These are phyloP conservation scores for Forbesichthys agassizii DNA, from an alignment of 2,113 vertebrate species.

Conservation along the genomic window DNA sequence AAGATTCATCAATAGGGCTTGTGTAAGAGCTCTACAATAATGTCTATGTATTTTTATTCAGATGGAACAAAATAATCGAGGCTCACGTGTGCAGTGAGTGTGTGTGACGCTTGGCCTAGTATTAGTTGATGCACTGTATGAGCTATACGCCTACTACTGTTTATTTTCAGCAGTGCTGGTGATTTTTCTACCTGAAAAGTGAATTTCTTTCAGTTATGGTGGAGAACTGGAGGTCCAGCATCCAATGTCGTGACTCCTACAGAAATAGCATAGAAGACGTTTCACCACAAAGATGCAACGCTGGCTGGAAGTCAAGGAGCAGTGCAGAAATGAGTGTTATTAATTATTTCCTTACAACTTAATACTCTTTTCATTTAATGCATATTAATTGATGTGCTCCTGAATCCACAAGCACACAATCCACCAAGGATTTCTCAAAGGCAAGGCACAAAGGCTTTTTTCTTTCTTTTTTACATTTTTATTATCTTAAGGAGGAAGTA, in stretches of 20 bases:
- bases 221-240: slow-evolving; percentile 20
- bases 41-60: slow-evolving; percentile 47
- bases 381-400: slow-evolving; percentile 74
- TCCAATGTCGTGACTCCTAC: no score
- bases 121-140: no score
- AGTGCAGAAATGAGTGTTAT: slow-evolving; percentile 64
- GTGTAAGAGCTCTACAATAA: slow-evolving; percentile 55
- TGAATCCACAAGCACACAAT: slow-evolving; percentile 63
- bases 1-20: slow-evolving; percentile 45
- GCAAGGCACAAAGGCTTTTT: slow-evolving; percentile 68
- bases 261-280: neutral
- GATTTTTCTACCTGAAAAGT: neutral
- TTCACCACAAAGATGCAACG: slow-evolving; percentile 35
- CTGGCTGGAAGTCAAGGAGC: slow-evolving; percentile 27
- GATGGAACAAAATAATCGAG: slow-evolving; percentile 17
- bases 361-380: slow-evolving; percentile 73
- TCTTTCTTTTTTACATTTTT: slow-evolving; percentile 21
- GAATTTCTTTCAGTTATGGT: neutral
- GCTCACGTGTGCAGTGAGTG: slow-evolving; percentile 18
- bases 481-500: slow-evolving; percentile 72
- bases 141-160: no score
- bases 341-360: slow-evolving; percentile 72
- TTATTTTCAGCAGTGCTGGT: no score
- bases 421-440: slow-evolving; percentile 75
- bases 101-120: neutral